Conservation (phyloP, 2,888 invertebrate species). For the Acheta domesticus region DNA sequence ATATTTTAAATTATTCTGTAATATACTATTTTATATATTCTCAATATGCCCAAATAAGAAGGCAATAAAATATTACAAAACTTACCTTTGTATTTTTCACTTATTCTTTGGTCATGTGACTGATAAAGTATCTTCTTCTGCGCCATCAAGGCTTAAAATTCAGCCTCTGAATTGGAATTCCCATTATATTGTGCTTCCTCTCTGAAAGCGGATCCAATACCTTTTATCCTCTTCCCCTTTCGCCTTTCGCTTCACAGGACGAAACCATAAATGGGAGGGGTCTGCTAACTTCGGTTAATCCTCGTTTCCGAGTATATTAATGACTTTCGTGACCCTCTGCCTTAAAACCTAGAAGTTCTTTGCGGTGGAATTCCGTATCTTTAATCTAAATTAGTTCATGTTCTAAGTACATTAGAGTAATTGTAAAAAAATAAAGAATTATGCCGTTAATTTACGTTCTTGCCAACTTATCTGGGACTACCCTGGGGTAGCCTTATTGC, state of each 20-base stretch:
- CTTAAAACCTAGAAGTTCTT: background rate
- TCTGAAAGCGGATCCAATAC: background rate
- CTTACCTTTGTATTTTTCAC: too few species aligned
- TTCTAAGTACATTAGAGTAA: background rate
- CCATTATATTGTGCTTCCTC: too few species aligned
- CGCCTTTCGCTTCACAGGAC: background rate
- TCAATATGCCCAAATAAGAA: too few species aligned
- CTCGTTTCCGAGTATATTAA: background rate
- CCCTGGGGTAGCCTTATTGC: too few species aligned
- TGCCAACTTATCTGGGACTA: too few species aligned
- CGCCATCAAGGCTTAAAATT: too few species aligned
- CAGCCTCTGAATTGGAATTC: too few species aligned
- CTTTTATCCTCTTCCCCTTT: background rate
- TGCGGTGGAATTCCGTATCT: conserved; percentile 6
- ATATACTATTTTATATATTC: too few species aligned
- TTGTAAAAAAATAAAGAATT: background rate
- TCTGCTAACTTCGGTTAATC: background rate
- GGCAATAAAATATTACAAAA: too few species aligned
- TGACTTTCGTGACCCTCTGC: background rate
- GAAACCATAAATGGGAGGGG: background rate
- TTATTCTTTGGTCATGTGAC: too few species aligned
- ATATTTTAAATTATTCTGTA: too few species aligned
- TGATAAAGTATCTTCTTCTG: too few species aligned
- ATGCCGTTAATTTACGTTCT: background rate
- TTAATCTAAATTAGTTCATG: conserved; percentile 18